Evolutionary conservation across 2,797 vertebrate species (phyloP), one percentile per base, ranked within the genome.

Genomic region (Chaetodon trifasciatus): DNA sequence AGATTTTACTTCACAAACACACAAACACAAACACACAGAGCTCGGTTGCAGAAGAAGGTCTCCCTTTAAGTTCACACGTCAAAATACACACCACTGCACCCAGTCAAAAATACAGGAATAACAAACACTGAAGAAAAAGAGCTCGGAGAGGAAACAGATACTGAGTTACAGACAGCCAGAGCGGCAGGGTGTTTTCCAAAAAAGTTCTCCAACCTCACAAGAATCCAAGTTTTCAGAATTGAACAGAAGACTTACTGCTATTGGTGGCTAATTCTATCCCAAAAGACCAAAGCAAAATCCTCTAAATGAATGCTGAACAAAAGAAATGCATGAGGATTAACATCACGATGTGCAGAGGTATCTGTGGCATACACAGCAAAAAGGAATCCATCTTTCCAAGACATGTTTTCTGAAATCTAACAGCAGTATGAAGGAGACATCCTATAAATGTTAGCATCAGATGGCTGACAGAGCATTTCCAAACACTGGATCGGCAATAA

Each of bases 11-110:
- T 53, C 17, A 52, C 35, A n/a, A 50, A 73, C 16, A 63, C 55
- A 42, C 23, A 19, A 5, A 19, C 58, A 64, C 72, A 68, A n/a
- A 78, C 10, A 57, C 60, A 28, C 44, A 39, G 55, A 32, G 58
- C 70, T 58, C 19, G 21, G 60, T 35, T 74, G 71, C 62, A 73
- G 79, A 53, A 72, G 76, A 82, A 77, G 75, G 76, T 84, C 68
- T 84, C 58, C 56, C 78, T 90, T 87, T 79, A 77, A 81, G 78
- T 88, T 83, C 77, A 81, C 49, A 40, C 70, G 52, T 88, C 84
- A 86, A 79, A 68, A 84, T 67, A 75, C 70, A 70, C 78, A 79
- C 23, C 60, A 23, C 79, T 66, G 73, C 57, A 69, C 70, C 69
- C 70, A 83, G 79, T 40, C 61, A 74, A 85, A 69, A 52, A 83